Conservation (phyloP, 1,140 invertebrate species). For the Ylistrum balloti region DNA sequence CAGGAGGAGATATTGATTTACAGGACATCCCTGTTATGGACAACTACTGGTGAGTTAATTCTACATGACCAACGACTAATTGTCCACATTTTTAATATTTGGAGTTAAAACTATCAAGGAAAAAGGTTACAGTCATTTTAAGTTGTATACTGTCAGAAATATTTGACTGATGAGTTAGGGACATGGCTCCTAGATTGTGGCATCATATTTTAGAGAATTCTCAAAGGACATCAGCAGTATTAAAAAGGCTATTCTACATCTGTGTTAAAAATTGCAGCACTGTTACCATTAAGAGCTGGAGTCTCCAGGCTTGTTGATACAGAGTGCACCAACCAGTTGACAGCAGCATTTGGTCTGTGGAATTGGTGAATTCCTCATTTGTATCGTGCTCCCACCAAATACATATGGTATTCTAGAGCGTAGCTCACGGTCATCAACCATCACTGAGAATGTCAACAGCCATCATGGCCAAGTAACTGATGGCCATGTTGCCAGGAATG, state of each 20-base stretch:
- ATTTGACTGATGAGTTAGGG: not conserved
- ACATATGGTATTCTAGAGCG: too few species aligned
- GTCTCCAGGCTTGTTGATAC: not conserved
- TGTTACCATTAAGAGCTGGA: not conserved
- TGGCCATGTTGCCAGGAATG: too few species aligned
- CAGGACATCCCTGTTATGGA: not conserved
- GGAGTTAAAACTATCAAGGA: not conserved
- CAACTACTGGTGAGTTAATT: not conserved
- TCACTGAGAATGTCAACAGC: too few species aligned
- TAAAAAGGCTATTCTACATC: not conserved
- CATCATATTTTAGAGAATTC: too few species aligned
- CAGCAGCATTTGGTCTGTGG: not conserved
- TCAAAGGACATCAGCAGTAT: conserved; percentile 1
- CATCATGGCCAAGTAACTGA: too few species aligned
- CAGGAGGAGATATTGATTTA: not conserved
- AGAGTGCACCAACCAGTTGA: not conserved
- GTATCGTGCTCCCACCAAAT: too few species aligned
- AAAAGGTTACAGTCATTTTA: not conserved
- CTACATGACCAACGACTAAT: not conserved
- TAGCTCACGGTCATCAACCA: too few species aligned
- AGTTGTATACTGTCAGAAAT: not conserved
- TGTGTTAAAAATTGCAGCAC: not conserved
- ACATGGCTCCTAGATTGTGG: not conserved
- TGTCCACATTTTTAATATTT: not conserved
- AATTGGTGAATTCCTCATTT: not conserved